A percentile compares a stretch with the other conserved stretches of the same genome.
phyloP scores from a whole-genome alignment of 1,140 invertebrate species.

The Cotesia chilonis region DNA sequence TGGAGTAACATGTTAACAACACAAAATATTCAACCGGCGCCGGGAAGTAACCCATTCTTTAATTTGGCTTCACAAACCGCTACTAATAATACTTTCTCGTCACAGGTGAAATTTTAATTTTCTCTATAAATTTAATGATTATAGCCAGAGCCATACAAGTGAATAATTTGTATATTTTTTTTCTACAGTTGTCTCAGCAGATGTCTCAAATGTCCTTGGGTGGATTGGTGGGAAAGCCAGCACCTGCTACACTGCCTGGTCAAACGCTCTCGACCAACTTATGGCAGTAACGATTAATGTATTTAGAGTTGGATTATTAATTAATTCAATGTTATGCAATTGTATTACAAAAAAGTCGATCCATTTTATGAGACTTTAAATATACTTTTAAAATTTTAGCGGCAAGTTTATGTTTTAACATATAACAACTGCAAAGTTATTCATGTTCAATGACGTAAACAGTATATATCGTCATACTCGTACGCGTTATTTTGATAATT shows the following conservation, averaged over 20 bases:
- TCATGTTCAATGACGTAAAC: too few relatives aligned
- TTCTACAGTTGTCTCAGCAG: slow-evolving; percentile 68
- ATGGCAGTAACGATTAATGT: slow-evolving; percentile 64
- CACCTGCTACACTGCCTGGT: slow-evolving; percentile 52
- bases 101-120: slow-evolving; percentile 47
- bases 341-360: slow-evolving; percentile 36
- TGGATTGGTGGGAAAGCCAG: slow-evolving; percentile 51
- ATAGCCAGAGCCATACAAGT: neutral
- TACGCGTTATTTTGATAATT: too few relatives aligned
- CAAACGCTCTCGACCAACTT: slow-evolving; percentile 68
- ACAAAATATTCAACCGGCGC: slow-evolving; percentile 62
- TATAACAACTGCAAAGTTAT: neutral
- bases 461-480: too few relatives aligned
- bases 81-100: slow-evolving; percentile 43
- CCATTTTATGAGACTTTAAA: slow-evolving; percentile 9
- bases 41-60: slow-evolving; percentile 64
- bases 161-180: slow-evolving; percentile 10
- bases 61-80: slow-evolving; percentile 54
- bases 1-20: slow-evolving; percentile 59
- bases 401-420: neutral
- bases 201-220: slow-evolving; percentile 68
- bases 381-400: neutral
- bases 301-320: slow-evolving; percentile 40
- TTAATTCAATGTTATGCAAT: slow-evolving; percentile 50
- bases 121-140: neutral